phyloP scores from a whole-genome alignment of 23 tunicate species.

The Phallusia fumigata region DNA sequence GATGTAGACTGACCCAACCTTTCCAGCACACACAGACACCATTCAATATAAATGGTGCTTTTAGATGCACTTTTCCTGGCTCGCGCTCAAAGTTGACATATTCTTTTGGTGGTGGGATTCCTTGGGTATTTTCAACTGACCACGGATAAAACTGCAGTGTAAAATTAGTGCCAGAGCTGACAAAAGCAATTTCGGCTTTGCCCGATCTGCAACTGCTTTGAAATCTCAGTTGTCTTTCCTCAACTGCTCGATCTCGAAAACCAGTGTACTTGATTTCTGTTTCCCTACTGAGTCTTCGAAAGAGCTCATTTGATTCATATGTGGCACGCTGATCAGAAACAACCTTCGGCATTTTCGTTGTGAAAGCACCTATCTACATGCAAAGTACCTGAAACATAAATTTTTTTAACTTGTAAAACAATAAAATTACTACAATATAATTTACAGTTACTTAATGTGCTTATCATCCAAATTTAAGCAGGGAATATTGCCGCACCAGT shows the following conservation, averaged over 20 bases:
- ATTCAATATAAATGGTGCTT: slow-evolving; percentile 90
- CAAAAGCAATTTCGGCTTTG: slow-evolving; percentile 93
- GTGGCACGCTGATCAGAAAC: slow-evolving; percentile 82
- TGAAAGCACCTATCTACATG: background rate
- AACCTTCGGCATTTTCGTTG: slow-evolving; percentile 63
- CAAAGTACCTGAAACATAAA: too few relatives aligned
- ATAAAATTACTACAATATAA: too few relatives aligned
- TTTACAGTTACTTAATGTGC: too few relatives aligned
- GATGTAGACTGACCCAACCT: slow-evolving; percentile 78
- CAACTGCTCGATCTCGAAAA: slow-evolving; percentile 50
- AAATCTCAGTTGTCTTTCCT: slow-evolving; percentile 81
- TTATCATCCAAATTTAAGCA: too few relatives aligned
- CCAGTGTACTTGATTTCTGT: slow-evolving; percentile 90
- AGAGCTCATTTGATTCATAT: slow-evolving; percentile 90
- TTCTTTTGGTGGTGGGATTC: slow-evolving; percentile 89
- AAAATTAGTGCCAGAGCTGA: slow-evolving; percentile 83
- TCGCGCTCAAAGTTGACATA: slow-evolving; percentile 94
- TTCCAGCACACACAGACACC: slow-evolving; percentile 96
- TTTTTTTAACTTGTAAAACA: too few relatives aligned
- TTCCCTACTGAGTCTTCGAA: slow-evolving; percentile 85
- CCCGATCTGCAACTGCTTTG: slow-evolving; percentile 76
- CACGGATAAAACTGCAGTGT: slow-evolving; percentile 87
- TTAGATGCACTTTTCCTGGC: slow-evolving; percentile 77
- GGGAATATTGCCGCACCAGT: too few relatives aligned
- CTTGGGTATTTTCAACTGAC: slow-evolving; percentile 62